Evolutionary conservation across 2,888 invertebrate species (phyloP).

Genomic region (Drosophila neotestacea): DNA sequence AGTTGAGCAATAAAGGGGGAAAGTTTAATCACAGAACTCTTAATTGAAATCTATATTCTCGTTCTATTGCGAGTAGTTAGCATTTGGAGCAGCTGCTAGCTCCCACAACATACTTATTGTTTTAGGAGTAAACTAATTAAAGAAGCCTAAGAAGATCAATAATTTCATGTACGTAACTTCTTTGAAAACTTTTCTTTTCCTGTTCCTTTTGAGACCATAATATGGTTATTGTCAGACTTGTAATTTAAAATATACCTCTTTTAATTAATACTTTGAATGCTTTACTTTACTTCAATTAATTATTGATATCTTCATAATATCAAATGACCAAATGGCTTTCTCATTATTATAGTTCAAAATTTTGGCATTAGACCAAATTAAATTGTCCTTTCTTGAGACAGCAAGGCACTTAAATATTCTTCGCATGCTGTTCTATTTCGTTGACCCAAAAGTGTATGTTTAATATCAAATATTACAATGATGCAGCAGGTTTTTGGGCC

Average conservation of each 20-base stretch:
- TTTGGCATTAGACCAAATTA: constrained; percentile 6
- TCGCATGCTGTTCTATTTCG: neutral
- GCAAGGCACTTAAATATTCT: constrained; percentile 22
- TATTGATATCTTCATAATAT: too few species aligned
- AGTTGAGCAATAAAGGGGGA: neutral
- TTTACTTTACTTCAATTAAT: too few species aligned
- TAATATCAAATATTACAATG: constrained; percentile 19
- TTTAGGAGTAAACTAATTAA: neutral
- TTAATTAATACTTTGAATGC: too few species aligned
- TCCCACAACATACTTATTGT: constrained; percentile 17
- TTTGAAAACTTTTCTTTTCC: too few species aligned
- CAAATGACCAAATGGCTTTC: neutral
- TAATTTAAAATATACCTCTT: too few species aligned
- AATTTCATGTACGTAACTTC: neutral
- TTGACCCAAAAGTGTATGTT: constrained; percentile 1
- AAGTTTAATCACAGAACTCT: constrained; percentile 26
- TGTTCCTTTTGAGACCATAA: too few species aligned
- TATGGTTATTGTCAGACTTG: too few species aligned
- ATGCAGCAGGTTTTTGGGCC: constrained; percentile 10
- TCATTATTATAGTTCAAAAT: constrained; percentile 26
- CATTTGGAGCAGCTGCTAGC: constrained; percentile 43
- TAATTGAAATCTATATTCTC: constrained; percentile 44
- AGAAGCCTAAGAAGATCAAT: neutral
- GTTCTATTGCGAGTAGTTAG: constrained; percentile 12
- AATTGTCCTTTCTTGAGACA: neutral